Conservation (phyloP, 1,140 invertebrate species). For the Teleopsis dalmanni region DNA sequence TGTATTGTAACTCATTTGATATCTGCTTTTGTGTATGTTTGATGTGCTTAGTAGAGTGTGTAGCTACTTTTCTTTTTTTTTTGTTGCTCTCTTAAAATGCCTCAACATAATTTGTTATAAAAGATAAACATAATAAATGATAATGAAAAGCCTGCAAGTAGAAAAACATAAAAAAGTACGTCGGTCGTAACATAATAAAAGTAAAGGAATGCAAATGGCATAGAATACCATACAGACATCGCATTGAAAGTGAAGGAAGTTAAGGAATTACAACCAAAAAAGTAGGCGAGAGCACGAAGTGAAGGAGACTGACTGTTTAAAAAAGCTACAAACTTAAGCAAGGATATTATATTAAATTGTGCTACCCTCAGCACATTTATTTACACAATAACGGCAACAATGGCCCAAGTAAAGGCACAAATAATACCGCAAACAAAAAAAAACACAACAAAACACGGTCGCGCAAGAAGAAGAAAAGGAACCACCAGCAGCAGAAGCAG, state of each 20-base stretch:
- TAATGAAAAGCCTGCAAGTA: background rate
- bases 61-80: background rate
- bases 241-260: background rate
- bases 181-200: background rate
- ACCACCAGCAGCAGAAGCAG: too few species aligned
- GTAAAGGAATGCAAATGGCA: background rate
- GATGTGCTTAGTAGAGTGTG: background rate
- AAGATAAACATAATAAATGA: slow-evolving; percentile 16
- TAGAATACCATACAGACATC: background rate
- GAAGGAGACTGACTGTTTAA: background rate
- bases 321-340: background rate
- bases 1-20: too few species aligned
- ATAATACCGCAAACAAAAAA: background rate
- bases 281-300: background rate
- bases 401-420: background rate
- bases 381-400: background rate
- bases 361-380: background rate
- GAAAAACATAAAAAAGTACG: background rate
- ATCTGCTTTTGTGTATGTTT: too few species aligned
- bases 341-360: background rate
- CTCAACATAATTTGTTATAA: slow-evolving; percentile 13
- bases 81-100: background rate
- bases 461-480: background rate
- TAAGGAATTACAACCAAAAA: background rate
- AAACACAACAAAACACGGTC: background rate